These are phyloP conservation scores for Proctacanthus coquilletti DNA, from an alignment of 1,140 invertebrate genomes.

Conservation along the genomic window DNA sequence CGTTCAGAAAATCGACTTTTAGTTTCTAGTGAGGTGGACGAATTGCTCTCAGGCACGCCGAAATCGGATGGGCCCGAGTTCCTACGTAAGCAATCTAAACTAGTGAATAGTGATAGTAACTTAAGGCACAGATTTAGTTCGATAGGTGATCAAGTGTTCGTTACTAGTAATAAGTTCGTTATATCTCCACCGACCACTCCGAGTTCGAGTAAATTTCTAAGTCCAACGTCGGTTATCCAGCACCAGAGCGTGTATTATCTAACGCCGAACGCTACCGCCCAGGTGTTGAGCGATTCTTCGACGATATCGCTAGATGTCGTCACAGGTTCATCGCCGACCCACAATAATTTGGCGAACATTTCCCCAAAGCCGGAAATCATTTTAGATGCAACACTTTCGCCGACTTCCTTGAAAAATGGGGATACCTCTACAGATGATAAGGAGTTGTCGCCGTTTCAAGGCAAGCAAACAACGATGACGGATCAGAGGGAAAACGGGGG, in stretches of 20 bases:
- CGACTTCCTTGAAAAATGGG: slow-evolving; percentile 13
- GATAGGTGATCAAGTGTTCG: slow-evolving; percentile 20
- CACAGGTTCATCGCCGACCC: slow-evolving; percentile 11
- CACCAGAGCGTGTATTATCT: slow-evolving; percentile 6
- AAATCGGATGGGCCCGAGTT: too few species aligned
- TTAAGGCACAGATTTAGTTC: slow-evolving; percentile 22
- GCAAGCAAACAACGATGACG: slow-evolving; percentile 22
- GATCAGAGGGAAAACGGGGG: slow-evolving; percentile 6
- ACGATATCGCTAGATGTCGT: slow-evolving; percentile 26
- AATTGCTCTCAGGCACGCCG: too few species aligned
- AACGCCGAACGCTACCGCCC: slow-evolving; percentile 3
- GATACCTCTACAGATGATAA: slow-evolving; percentile 12
- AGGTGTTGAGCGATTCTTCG: slow-evolving; percentile 16
- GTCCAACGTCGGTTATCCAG: slow-evolving; percentile 2
- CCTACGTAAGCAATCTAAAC: not conserved
- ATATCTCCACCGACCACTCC: slow-evolving; percentile 29
- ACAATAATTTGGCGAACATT: slow-evolving; percentile 9
- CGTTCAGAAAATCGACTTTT: too few species aligned
- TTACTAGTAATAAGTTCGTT: slow-evolving; percentile 16
- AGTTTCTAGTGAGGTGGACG: too few species aligned
- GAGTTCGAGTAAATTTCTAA: slow-evolving; percentile 6
- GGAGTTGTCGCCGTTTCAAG: slow-evolving; percentile 23
- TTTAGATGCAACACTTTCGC: slow-evolving; percentile 27
- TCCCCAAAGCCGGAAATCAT: slow-evolving; percentile 29
- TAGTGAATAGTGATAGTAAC: not conserved